Conservation (phyloP, 2,797 vertebrate genomes). For the Macroramphosus scolopax region DNA sequence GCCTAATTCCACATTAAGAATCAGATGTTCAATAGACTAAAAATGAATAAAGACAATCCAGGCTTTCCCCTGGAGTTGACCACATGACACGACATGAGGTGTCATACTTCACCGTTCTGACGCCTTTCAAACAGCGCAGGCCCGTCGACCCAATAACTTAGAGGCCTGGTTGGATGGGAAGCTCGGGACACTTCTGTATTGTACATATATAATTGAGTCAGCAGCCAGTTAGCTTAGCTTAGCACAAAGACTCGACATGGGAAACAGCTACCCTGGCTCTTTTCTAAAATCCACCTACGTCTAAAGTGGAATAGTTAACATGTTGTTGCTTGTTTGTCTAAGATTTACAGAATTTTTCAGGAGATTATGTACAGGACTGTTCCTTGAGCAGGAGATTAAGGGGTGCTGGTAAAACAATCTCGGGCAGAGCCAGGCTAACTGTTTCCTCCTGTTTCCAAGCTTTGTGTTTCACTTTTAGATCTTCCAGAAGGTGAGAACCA, state of each 20-base stretch:
- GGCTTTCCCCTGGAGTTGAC: background rate
- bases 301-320: too few relatives aligned
- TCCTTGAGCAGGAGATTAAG: too few relatives aligned
- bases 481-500: conserved; percentile 44
- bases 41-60: conserved; percentile 24
- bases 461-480: conserved; percentile 21
- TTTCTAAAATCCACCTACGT: background rate
- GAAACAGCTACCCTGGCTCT: background rate
- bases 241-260: background rate
- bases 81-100: too few relatives aligned
- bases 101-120: too few relatives aligned
- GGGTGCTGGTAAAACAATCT: too few relatives aligned
- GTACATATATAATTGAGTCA: background rate
- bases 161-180: too few relatives aligned
- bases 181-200: background rate
- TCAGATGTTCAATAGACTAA: conserved; percentile 18
- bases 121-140: conserved; percentile 20
- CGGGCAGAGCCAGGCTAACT: background rate
- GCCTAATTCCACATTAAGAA: conserved; percentile 5
- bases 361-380: background rate
- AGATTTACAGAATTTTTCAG: background rate
- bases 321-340: background rate
- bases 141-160: too few relatives aligned
- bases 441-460: too few relatives aligned
- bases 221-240: background rate